phyloP scores from a whole-genome alignment of 1,140 invertebrate species.

The Phthorimaea operculella region DNA sequence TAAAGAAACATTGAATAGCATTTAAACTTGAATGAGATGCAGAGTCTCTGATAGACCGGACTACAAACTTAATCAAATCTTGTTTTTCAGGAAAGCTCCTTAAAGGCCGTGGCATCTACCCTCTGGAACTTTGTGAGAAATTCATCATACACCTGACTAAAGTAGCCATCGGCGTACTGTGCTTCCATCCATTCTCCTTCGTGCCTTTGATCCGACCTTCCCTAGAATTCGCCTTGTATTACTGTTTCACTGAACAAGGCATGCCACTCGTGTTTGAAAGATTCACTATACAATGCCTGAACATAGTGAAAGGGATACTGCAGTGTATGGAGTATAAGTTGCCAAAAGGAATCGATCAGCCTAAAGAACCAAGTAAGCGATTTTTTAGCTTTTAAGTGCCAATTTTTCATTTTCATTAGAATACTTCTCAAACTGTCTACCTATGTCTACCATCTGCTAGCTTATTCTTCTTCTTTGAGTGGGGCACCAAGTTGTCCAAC shows the following conservation, averaged over 20 bases:
- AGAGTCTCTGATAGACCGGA: no score
- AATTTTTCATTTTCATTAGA: no score
- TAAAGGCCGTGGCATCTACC: constrained; percentile 69
- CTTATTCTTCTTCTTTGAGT: no score
- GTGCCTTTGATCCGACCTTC: constrained; percentile 81
- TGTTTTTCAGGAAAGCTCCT: constrained; percentile 73
- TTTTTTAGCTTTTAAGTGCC: neutral
- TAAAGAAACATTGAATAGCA: no score
- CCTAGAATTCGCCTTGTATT: constrained; percentile 84
- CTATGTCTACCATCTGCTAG: no score
- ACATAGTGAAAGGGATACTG: constrained; percentile 87
- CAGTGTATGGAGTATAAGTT: constrained; percentile 79
- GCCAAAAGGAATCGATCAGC: constrained; percentile 69
- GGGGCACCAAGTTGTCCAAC: no score
- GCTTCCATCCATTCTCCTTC: constrained; percentile 82
- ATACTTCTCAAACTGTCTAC: no score
- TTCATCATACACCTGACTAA: constrained; percentile 85
- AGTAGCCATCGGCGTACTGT: constrained; percentile 79
- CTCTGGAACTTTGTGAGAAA: constrained; percentile 79
- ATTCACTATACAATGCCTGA: constrained; percentile 90
- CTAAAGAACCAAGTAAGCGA: constrained; percentile 64
- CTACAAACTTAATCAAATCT: neutral
- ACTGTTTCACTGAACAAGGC: constrained; percentile 85
- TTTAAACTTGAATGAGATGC: no score
- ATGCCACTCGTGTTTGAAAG: constrained; percentile 81